phyloP scores from a whole-genome alignment of 2,888 invertebrate species.

The Lepeophtheirus nordmannii region DNA sequence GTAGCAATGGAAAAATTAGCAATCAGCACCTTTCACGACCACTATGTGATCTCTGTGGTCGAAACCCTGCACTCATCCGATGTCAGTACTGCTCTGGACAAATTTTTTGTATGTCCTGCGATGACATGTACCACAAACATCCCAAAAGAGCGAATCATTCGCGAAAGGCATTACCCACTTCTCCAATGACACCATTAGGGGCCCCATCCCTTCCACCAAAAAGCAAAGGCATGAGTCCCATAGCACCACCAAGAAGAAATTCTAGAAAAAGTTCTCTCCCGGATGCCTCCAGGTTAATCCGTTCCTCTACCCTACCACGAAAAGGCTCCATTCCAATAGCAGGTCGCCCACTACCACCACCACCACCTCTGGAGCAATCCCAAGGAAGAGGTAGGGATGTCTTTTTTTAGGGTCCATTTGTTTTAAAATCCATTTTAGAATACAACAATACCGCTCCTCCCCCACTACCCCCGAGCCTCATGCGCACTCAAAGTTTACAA shows the following conservation, averaged over 20 bases:
- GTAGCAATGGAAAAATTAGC: no score
- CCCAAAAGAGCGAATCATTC: constrained; percentile 67
- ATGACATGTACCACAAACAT: constrained; percentile 85
- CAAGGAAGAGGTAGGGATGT: no score
- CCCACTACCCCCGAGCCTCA: constrained; percentile 4
- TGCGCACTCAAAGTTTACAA: constrained; percentile 18
- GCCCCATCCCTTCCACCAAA: constrained; percentile 52
- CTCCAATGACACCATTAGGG: not conserved
- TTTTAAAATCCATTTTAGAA: not conserved
- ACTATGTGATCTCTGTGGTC: constrained; percentile 65
- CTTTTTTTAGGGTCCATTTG: no score
- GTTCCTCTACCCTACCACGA: constrained; percentile 28
- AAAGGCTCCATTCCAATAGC: constrained; percentile 31
- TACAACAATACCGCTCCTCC: constrained; percentile 11
- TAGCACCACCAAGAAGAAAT: constrained; percentile 46
- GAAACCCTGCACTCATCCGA: constrained; percentile 58
- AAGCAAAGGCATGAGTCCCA: constrained; percentile 41
- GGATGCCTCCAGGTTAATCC: constrained; percentile 27
- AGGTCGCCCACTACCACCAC: constrained; percentile 43
- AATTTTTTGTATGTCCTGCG: constrained; percentile 74
- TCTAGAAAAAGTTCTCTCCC: constrained; percentile 27
- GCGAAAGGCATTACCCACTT: constrained; percentile 46
- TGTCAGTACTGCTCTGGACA: constrained; percentile 68
- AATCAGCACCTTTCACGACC: no score
- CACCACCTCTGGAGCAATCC: constrained; percentile 34